Conservation (phyloP, 2,113 vertebrate species). For the Numida meleagris region DNA sequence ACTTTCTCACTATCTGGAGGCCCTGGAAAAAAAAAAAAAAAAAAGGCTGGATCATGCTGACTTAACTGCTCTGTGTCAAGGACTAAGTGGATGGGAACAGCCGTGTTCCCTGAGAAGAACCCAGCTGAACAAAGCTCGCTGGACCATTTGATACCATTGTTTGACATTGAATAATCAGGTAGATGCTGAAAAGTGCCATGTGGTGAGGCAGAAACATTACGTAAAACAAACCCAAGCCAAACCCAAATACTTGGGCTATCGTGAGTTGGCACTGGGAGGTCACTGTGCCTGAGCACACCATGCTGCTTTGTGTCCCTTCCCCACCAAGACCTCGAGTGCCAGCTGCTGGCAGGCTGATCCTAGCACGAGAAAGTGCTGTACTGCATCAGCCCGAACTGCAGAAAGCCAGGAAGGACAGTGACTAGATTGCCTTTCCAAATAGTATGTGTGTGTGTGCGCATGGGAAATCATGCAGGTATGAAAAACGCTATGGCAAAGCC, state of each 20-base stretch:
- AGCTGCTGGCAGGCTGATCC: neutral
- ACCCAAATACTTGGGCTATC: neutral
- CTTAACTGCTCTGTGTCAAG: conserved; percentile 16
- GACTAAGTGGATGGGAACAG: conserved; percentile 15
- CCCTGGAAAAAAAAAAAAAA: conserved; percentile 24
- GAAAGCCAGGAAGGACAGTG: neutral
- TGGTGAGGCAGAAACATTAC: neutral
- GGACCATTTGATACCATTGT: neutral
- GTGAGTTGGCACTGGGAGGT: neutral
- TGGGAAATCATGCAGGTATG: neutral
- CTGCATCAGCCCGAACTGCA: neutral
- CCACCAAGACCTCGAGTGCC: neutral
- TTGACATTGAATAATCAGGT: conserved; percentile 22
- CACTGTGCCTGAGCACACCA: accelerated
- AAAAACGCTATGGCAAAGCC: neutral
- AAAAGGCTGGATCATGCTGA: conserved; percentile 19
- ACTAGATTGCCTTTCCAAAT: neutral
- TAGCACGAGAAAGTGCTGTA: neutral
- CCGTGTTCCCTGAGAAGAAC: conserved; percentile 47
- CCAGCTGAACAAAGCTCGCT: conserved; percentile 65
- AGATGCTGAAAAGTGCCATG: neutral
- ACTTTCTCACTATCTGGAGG: neutral
- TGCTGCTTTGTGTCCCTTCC: neutral
- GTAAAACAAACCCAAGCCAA: conserved; percentile 8
- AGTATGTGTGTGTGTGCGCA: neutral